phyloP scores from a whole-genome alignment of 2,797 vertebrate genomes.

The Channa striata region DNA sequence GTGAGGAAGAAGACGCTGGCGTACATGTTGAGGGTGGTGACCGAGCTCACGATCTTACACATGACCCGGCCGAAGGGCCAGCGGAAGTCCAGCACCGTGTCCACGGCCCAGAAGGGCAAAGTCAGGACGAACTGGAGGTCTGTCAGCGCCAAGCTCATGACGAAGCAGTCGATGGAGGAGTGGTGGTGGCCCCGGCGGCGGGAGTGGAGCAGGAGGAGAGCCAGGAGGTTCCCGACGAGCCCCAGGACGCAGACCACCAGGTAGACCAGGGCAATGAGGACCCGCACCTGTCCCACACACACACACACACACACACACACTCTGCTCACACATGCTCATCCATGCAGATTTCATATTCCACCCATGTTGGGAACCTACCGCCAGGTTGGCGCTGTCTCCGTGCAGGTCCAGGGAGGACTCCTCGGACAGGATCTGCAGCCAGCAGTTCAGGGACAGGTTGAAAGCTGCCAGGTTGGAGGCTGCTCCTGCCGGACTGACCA shows the following conservation, averaged over 20 bases:
- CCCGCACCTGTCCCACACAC: conserved; percentile 69
- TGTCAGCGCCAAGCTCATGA: conserved; percentile 82
- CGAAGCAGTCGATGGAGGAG: conserved; percentile 81
- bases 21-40: conserved; percentile 86
- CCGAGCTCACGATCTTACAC: conserved; percentile 85
- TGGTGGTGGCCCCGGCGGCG: conserved; percentile 72
- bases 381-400: conserved; percentile 79
- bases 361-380: too few relatives aligned
- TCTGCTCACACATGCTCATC: too few relatives aligned
- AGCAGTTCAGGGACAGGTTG: conserved; percentile 83
- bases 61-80: conserved; percentile 84
- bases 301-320: conserved; percentile 8
- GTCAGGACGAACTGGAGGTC: conserved; percentile 86
- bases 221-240: conserved; percentile 85
- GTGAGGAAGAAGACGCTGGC: conserved; percentile 86
- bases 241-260: conserved; percentile 85
- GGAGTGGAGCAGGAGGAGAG: conserved; percentile 82
- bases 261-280: conserved; percentile 83
- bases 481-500: conserved; percentile 59
- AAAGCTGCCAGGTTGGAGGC: conserved; percentile 51
- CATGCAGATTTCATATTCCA: too few relatives aligned
- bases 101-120: conserved; percentile 84
- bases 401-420: conserved; percentile 79
- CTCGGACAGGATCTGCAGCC: conserved; percentile 83
- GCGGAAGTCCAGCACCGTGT: conserved; percentile 83